Conservation (phyloP, 2,113 vertebrate genomes). For the Dromaius novaehollandiae region DNA sequence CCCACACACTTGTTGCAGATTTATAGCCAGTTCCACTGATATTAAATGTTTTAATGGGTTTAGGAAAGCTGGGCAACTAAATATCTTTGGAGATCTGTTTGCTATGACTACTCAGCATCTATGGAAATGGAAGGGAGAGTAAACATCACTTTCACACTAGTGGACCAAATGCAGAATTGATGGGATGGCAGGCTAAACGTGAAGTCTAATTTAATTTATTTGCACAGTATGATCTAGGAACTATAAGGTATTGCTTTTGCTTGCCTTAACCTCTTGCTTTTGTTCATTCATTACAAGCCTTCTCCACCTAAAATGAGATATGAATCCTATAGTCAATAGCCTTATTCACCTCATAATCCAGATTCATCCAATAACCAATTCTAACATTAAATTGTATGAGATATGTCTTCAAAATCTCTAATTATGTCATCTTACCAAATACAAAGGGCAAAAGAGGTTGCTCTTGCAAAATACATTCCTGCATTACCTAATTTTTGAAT, state of each 20-base stretch:
- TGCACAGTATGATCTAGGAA: neutral
- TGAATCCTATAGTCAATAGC: neutral
- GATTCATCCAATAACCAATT: neutral
- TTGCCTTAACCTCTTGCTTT: neutral
- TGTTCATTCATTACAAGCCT: neutral
- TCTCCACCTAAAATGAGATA: neutral
- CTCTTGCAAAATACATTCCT: neutral
- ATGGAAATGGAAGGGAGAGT: neutral
- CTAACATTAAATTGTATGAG: neutral
- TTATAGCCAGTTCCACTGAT: neutral
- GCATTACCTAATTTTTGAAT: neutral
- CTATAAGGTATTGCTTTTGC: neutral
- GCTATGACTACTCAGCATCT: neutral
- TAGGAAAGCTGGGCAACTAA: neutral
- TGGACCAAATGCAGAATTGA: neutral
- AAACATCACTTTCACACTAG: neutral
- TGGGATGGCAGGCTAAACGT: neutral
- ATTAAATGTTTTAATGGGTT: neutral
- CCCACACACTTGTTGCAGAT: neutral
- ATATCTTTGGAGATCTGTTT: neutral
- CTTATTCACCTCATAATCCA: neutral
- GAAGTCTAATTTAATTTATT: slow-evolving; percentile 10
- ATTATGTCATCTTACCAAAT: neutral
- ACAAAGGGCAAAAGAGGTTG: neutral
- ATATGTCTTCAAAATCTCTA: neutral